A percentile compares a stretch with the other conserved stretches of the same genome.
Conservation (phyloP, 2,797 vertebrate species). For the Valencia hispanica region DNA sequence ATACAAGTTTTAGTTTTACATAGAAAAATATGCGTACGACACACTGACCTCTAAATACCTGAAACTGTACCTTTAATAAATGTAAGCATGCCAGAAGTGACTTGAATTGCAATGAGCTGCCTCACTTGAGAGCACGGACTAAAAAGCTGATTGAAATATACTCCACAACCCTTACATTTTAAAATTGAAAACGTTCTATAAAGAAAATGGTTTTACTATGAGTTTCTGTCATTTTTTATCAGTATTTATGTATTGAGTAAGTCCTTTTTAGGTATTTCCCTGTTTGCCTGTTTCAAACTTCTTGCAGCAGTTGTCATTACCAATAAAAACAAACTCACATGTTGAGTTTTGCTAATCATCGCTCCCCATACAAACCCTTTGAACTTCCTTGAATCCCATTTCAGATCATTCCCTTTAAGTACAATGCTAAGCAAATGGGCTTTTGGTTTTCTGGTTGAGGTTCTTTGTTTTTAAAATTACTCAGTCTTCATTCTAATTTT, state of each 20-base stretch:
- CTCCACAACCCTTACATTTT: background rate
- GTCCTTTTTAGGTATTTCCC: background rate
- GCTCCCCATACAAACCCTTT: background rate
- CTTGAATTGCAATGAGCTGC: background rate
- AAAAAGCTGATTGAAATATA: background rate
- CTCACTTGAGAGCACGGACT: background rate
- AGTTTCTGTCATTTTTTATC: background rate
- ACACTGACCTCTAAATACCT: conserved; percentile 20
- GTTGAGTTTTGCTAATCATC: background rate
- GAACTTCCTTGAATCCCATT: background rate
- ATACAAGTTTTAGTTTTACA: conserved; percentile 31
- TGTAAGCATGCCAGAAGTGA: background rate
- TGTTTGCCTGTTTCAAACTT: background rate
- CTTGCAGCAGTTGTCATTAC: no score
- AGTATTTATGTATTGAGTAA: background rate
- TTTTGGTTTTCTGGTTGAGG: background rate
- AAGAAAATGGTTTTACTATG: background rate
- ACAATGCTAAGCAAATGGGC: background rate
- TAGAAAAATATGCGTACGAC: conserved; percentile 32
- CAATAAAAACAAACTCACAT: background rate
- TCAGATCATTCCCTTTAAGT: background rate
- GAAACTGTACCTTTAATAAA: background rate
- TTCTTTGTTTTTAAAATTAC: background rate
- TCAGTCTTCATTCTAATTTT: background rate
- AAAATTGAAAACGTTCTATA: background rate